Percentiles rank a stretch among this genome's conserved stretches.
Evolutionary conservation across 2,888 invertebrate genomes (phyloP).

Genomic region (Rapana venosa): DNA sequence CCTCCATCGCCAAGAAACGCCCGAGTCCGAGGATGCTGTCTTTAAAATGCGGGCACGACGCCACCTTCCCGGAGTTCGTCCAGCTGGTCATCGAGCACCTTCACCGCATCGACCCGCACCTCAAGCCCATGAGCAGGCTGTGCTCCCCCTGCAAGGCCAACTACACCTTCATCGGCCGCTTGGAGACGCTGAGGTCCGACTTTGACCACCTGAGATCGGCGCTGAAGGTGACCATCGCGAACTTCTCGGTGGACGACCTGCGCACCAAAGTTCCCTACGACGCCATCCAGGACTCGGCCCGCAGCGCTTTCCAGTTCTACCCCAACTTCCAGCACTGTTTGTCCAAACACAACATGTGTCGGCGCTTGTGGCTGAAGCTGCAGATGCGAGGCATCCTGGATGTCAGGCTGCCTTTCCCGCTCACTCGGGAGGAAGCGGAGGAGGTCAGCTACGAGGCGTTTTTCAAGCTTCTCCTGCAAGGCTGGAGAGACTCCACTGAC

Average conservation of each 20-base stretch:
- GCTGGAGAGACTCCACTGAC: background rate
- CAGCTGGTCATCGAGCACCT: slow-evolving; percentile 49
- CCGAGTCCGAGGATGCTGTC: slow-evolving; percentile 38
- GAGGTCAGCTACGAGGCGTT: background rate
- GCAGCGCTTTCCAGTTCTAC: slow-evolving; percentile 37
- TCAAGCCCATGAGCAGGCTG: slow-evolving; percentile 19
- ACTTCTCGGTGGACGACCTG: slow-evolving; percentile 14
- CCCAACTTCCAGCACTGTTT: slow-evolving; percentile 28
- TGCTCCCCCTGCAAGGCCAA: slow-evolving; percentile 48
- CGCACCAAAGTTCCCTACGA: slow-evolving; percentile 21
- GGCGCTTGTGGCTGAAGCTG: slow-evolving; percentile 41
- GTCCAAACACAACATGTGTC: slow-evolving; percentile 28
- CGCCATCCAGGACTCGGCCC: slow-evolving; percentile 41
- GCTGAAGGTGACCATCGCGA: slow-evolving; percentile 36
- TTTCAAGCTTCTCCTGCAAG: background rate
- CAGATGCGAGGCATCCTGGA: slow-evolving; percentile 44
- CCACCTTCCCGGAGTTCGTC: slow-evolving; percentile 56
- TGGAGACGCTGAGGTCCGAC: slow-evolving; percentile 47
- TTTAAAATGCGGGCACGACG: slow-evolving; percentile 54
- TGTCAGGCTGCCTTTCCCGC: slow-evolving; percentile 14
- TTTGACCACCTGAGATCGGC: slow-evolving; percentile 22
- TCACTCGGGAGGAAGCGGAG: slow-evolving; percentile 16
- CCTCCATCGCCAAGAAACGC: slow-evolving; percentile 45
- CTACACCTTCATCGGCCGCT: slow-evolving; percentile 47
- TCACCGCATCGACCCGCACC: slow-evolving; percentile 25